These are phyloP conservation scores for Pasiphila rectangulata DNA, from an alignment of 2,888 invertebrate species.

Conservation along the genomic window DNA sequence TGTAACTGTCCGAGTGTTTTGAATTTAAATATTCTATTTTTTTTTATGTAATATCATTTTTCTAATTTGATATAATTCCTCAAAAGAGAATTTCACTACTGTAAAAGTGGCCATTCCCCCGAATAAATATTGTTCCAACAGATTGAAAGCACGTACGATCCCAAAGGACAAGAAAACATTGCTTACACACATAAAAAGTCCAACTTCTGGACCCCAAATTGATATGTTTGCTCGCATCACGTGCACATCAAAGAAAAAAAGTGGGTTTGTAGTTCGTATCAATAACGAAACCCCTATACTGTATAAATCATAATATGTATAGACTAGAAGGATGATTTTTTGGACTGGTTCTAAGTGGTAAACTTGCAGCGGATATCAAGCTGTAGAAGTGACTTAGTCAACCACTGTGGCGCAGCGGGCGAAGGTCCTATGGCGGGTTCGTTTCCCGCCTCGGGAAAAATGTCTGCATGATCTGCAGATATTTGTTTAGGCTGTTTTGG, in stretches of 20 bases:
- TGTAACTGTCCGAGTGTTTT: too few relatives aligned
- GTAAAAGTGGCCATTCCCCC: slow-evolving; percentile 9
- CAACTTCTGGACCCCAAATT: slow-evolving; percentile 47
- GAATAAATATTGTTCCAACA: slow-evolving; percentile 32
- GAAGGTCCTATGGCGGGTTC: too few relatives aligned
- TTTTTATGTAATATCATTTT: too few relatives aligned
- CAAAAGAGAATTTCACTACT: not conserved
- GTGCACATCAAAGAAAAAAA: slow-evolving; percentile 65
- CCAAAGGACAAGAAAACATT: slow-evolving; percentile 32
- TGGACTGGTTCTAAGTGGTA: slow-evolving; percentile 26
- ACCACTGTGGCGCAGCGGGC: too few relatives aligned
- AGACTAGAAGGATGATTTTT: slow-evolving; percentile 41
- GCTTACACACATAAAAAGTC: slow-evolving; percentile 31
- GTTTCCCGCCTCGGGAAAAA: too few relatives aligned
- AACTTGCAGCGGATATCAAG: slow-evolving; percentile 13
- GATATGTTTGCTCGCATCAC: slow-evolving; percentile 60
- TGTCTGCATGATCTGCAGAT: too few relatives aligned
- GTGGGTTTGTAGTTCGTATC: slow-evolving; percentile 63
- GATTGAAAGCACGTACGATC: slow-evolving; percentile 31
- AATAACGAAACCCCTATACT: slow-evolving; percentile 58
- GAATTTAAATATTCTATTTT: too few relatives aligned
- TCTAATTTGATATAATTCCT: too few relatives aligned
- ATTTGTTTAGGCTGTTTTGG: too few relatives aligned
- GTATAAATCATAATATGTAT: slow-evolving; percentile 70
- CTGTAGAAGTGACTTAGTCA: too few relatives aligned